Base-by-base conservation (phyloP, 2,797 vertebrate species). In the Crocodylus rhombifer region DNA sequence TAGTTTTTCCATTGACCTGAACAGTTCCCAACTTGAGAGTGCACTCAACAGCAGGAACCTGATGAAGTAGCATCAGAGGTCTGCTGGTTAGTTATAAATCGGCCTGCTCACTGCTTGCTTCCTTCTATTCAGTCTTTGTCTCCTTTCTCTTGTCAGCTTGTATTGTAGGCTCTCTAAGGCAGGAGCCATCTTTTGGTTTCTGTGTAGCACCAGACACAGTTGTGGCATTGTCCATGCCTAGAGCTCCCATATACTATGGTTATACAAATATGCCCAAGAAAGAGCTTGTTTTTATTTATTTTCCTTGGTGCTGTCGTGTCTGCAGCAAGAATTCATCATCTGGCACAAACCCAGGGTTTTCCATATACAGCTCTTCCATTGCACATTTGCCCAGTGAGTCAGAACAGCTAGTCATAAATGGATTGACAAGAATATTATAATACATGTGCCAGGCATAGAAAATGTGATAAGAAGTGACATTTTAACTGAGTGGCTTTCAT, bases 11-110 rank as follows among this genome's bases (percentile, higher is more conserved):
- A 65, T 75, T 86, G 58, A 77, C 58, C 20, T 51, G 51, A n/a
- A 51, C 74, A 88, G 71, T 30, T 88, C 51, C 87, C 36, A 23
- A 10, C 91, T 94, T 94, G 71, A 71, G 30, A 77, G 86, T 42
- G 77, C 71, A 71, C 86, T 79, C 25, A 1, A 28, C 4, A 58
- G 62, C 36, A 77, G 69, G 82, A 93, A 67, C 30, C 79, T 65
- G 10, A 79, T 67, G 21, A 58, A 89, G 10, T 17, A 33, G 36
- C 26, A 73, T 89, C n/a, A 33, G 81, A 74, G 89, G 82, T 20
- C 5, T 80, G 61, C 55, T 55, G 1, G 0, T 80, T 64, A 69
- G 33, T 65, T 81, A 33, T 76, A 82, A 28, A 78, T 7, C 26
- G 77, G 61, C 2, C 80, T 94, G 84, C 55, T 69, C 28, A 85